A percentile compares a stretch with the other conserved stretches of the same genome.
Evolutionary conservation across 2,888 invertebrate genomes (phyloP).

Genomic region (Epistrophe eligans): DNA sequence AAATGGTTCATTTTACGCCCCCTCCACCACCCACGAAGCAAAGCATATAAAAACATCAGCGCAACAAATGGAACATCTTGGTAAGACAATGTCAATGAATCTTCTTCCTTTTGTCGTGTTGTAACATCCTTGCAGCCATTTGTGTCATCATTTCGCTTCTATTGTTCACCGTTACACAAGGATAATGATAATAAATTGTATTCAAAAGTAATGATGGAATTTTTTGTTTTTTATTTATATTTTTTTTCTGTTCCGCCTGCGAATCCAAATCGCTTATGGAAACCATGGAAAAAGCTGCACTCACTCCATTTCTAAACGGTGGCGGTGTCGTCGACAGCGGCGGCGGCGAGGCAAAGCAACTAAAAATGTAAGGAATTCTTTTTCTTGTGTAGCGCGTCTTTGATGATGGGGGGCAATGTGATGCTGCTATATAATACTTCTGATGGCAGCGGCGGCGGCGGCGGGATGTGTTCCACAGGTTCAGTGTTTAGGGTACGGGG

Average conservation of each 20-base stretch:
- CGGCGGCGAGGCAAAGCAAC: constrained; percentile 36
- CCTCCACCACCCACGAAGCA: neutral
- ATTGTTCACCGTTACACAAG: constrained; percentile 74
- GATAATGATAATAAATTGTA: constrained; percentile 76
- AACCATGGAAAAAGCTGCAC: neutral
- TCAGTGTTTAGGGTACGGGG: constrained; percentile 4
- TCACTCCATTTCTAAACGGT: constrained; percentile 27
- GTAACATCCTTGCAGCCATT: constrained; percentile 72
- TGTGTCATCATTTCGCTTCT: constrained; percentile 75
- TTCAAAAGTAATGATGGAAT: constrained; percentile 75
- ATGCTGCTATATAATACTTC: constrained; percentile 15
- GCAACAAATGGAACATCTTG: constrained; percentile 76
- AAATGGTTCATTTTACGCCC: constrained; percentile 4
- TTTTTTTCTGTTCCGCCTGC: constrained; percentile 33
- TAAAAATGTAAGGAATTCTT: constrained; percentile 67
- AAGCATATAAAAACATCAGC: constrained; percentile 51
- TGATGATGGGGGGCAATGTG: neutral
- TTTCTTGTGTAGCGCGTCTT: constrained; percentile 28
- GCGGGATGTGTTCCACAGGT: constrained; percentile 44
- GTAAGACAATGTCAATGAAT: constrained; percentile 74
- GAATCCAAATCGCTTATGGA: constrained; percentile 60
- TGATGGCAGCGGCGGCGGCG: constrained; percentile 27
- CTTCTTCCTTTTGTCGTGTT: constrained; percentile 53
- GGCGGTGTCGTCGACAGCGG: too few species aligned
- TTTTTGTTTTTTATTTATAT: constrained; percentile 30